Percentiles rank a stretch among this genome's conserved stretches.
Conservation (phyloP, 2,797 vertebrate species). For the Gallinago stenura region DNA sequence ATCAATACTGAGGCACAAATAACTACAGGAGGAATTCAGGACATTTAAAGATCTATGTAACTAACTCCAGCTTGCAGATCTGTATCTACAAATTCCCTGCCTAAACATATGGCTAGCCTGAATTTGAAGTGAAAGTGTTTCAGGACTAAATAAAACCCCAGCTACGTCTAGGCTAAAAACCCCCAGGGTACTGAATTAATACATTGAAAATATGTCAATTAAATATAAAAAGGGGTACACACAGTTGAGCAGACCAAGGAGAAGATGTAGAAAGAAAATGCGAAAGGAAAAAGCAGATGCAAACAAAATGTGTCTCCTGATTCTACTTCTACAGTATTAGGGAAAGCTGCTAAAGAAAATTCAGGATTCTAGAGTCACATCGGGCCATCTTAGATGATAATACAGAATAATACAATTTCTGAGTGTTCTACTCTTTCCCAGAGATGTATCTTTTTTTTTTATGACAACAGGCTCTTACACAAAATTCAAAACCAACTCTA, state of each 20-base stretch:
- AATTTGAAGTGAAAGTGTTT: neutral
- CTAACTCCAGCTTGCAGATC: neutral
- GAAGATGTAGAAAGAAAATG: neutral
- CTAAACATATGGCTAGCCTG: neutral
- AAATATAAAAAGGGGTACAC: neutral
- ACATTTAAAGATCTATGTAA: neutral
- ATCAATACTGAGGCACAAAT: neutral
- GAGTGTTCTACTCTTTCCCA: neutral
- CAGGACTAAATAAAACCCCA: neutral
- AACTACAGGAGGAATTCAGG: neutral
- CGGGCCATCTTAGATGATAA: neutral
- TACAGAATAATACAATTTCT: neutral
- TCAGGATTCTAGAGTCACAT: neutral
- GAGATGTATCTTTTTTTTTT: neutral
- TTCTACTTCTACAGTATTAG: neutral
- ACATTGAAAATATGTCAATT: neutral
- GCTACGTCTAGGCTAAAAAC: neutral
- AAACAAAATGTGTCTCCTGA: neutral
- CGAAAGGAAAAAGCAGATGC: neutral
- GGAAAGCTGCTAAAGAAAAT: neutral
- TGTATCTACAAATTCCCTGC: neutral
- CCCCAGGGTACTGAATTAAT: neutral
- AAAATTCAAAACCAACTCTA: neutral
- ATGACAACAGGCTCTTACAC: neutral
- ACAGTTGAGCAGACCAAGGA: neutral